Percentiles rank a stretch among this genome's conserved stretches.
These are phyloP conservation scores for Poeciliopsis gracilis DNA, from an alignment of 2,797 vertebrate genomes.

Conservation along the genomic window DNA sequence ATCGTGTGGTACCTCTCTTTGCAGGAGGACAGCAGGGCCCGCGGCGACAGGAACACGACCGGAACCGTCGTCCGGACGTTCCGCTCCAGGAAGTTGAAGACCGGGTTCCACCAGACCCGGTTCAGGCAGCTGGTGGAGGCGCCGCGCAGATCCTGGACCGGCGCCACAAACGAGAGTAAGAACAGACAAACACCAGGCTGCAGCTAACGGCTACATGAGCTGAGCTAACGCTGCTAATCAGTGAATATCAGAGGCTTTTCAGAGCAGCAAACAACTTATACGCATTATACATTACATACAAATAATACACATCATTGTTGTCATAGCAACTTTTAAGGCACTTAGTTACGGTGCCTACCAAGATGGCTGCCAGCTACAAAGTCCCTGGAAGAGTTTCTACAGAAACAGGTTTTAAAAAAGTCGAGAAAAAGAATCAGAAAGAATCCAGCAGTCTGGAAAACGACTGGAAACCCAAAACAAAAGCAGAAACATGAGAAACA, in stretches of 20 bases:
- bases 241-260: too few relatives aligned
- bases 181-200: too few relatives aligned
- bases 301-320: too few relatives aligned
- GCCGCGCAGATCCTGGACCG: conserved; percentile 51
- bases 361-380: too few relatives aligned
- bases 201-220: too few relatives aligned
- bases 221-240: too few relatives aligned
- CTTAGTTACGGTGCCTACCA: too few relatives aligned
- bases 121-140: conserved; percentile 87
- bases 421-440: background rate
- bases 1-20: conserved; percentile 66
- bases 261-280: too few relatives aligned
- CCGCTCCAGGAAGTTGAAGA: conserved; percentile 90
- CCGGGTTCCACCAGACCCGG: conserved; percentile 88
- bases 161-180: background rate
- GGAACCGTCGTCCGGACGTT: conserved; percentile 88
- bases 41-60: conserved; percentile 82
- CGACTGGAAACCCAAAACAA: background rate
- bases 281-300: too few relatives aligned
- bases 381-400: too few relatives aligned
- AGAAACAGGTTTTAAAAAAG: too few relatives aligned
- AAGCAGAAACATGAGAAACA: background rate
- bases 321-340: too few relatives aligned
- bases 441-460: background rate
- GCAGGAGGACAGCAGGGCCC: conserved; percentile 58